Base-by-base conservation (phyloP, 2,888 invertebrate genomes). In the Notocelia uddmanniana region DNA sequence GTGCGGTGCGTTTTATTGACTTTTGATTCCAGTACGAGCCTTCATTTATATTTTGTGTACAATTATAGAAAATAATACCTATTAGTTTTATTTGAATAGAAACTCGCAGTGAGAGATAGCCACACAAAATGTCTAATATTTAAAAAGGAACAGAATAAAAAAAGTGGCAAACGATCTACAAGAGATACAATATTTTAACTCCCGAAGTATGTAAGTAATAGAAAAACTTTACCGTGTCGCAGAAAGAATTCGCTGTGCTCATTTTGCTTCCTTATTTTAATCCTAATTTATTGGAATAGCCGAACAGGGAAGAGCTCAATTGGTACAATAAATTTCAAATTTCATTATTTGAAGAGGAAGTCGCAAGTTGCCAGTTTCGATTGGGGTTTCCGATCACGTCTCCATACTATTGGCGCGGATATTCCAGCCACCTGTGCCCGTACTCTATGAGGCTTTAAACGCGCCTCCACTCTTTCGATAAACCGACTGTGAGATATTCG, bases 271-370 rank as follows among this genome's bases (percentile, higher is more conserved):
- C 72, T 67, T 68, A 72, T 72, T 68, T 72, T 72, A 72, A 72
- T 72, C 78, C 85, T 88, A 89, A 90, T 88, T 89, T 89, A 89
- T 90, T 86, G 85, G 86, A 84, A 84, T 82, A 88, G 83, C 81
- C 76, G 86, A 87, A 85, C 87, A 83, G 80, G 79, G 78, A 78
- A 76, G 81, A 82, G 80, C 86, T 87, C 85, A 86, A 90, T 90
- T 85, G 89, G 83, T 81, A 87, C 89, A 90, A 91, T 92, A 92
- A 91, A 92, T 91, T 92, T 91, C 86, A 91, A 91, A 92, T 91
- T 91, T 91, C 90, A 91, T 92, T 91, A 91, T 91, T 91, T 91
- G 90, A 91, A 90, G 86, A 92, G 90, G 89, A 90, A 89, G 89
- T 89, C 89, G 88, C 89, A 87, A 89, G 87, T 88, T 89, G 87